These are phyloP conservation scores for Bufotes viridis DNA, from an alignment of 2,797 vertebrate species.

Conservation along the genomic window DNA sequence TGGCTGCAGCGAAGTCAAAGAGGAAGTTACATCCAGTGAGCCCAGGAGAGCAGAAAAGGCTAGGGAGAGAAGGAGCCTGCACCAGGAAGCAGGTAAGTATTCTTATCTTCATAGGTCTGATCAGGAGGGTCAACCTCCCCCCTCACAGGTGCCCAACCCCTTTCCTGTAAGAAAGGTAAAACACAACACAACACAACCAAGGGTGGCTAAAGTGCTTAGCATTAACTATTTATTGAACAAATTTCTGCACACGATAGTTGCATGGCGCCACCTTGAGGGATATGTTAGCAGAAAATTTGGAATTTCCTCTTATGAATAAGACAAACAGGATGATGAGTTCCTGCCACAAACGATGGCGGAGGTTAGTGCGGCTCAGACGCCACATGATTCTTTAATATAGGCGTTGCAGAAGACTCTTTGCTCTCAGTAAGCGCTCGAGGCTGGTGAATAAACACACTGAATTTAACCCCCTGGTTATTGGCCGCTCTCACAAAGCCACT, in stretches of 20 bases:
- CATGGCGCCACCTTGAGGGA: background rate
- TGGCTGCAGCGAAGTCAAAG: too few relatives aligned
- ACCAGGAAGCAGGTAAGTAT: too few relatives aligned
- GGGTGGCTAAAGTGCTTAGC: background rate
- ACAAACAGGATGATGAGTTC: background rate
- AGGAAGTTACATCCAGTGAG: too few relatives aligned
- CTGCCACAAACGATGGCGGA: background rate
- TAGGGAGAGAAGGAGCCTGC: too few relatives aligned
- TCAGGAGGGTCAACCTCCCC: too few relatives aligned
- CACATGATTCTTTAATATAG: constrained; percentile 72
- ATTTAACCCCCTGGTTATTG: constrained; percentile 90
- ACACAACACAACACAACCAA: background rate
- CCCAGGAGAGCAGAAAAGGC: too few relatives aligned
- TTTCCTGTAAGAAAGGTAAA: background rate
- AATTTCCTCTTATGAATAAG: background rate
- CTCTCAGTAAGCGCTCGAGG: constrained; percentile 93
- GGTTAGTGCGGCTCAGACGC: constrained; percentile 48
- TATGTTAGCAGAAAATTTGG: background rate
- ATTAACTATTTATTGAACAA: constrained; percentile 34
- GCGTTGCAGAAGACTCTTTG: constrained; percentile 87
- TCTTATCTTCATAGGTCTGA: too few relatives aligned
- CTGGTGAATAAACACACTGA: constrained; percentile 93
- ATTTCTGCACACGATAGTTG: background rate
- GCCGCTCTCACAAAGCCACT: constrained; percentile 94
- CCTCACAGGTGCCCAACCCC: background rate